phyloP scores from a whole-genome alignment of 2,797 vertebrate genomes.

The Phoxinus dragarum region DNA sequence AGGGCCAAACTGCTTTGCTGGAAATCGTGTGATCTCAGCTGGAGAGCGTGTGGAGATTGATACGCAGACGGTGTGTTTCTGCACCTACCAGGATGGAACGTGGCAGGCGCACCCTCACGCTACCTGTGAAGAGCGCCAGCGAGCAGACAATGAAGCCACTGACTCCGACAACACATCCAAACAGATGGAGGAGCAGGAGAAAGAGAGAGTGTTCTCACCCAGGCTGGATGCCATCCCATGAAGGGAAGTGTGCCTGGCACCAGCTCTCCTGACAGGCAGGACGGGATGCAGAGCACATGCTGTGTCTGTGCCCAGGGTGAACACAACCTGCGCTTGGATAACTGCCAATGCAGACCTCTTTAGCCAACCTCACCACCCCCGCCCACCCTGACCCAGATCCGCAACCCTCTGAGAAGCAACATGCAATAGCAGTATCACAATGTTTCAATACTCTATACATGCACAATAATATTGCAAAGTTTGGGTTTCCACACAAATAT shows the following conservation, averaged over 20 bases:
- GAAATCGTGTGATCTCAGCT: slow-evolving; percentile 77
- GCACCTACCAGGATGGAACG: slow-evolving; percentile 75
- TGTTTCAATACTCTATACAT: background rate
- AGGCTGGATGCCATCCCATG: slow-evolving; percentile 73
- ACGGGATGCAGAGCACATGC: slow-evolving; percentile 32
- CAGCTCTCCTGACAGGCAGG: slow-evolving; percentile 36
- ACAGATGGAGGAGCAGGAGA: slow-evolving; percentile 63
- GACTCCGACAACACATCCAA: slow-evolving; percentile 58
- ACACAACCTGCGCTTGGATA: slow-evolving; percentile 40
- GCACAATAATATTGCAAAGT: background rate
- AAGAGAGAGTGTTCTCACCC: slow-evolving; percentile 51
- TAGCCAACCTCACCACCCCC: slow-evolving; percentile 43
- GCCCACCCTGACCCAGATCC: slow-evolving; percentile 41
- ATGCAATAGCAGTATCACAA: background rate
- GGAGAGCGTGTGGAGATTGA: slow-evolving; percentile 77
- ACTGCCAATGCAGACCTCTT: slow-evolving; percentile 58
- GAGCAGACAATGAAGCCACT: slow-evolving; percentile 54
- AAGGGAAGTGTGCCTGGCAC: slow-evolving; percentile 50
- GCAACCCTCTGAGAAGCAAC: slow-evolving; percentile 3
- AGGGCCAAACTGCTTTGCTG: slow-evolving; percentile 84
- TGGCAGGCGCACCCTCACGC: slow-evolving; percentile 78
- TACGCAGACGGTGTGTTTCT: slow-evolving; percentile 76
- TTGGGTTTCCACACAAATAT: background rate
- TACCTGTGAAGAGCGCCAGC: slow-evolving; percentile 64
- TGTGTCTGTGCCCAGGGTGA: slow-evolving; percentile 34